Percentiles rank a stretch among this genome's conserved stretches.
Evolutionary conservation across 2,113 vertebrate species (phyloP).

Genomic region (Macrotus californicus): DNA sequence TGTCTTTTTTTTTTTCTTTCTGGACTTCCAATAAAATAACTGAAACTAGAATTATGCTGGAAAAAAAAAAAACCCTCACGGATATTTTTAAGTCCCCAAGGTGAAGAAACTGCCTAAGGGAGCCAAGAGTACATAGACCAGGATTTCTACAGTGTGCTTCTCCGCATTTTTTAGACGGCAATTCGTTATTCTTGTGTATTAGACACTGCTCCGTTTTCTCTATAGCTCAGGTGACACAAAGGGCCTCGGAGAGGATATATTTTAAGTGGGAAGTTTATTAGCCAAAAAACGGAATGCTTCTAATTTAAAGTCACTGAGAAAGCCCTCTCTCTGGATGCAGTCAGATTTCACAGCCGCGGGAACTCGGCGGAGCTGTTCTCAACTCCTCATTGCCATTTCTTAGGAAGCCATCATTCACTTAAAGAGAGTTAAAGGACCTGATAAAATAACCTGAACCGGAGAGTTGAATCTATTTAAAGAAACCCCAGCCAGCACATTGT

Average conservation of each 20-base stretch:
- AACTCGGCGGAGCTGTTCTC: neutral
- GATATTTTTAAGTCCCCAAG: conserved; percentile 58
- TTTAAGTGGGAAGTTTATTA: conserved; percentile 58
- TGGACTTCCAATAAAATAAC: conserved; percentile 41
- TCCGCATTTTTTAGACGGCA: conserved; percentile 37
- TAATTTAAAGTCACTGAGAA: conserved; percentile 45
- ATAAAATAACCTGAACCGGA: neutral
- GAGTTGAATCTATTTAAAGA: neutral
- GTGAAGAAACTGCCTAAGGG: conserved; percentile 48
- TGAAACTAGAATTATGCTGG: conserved; percentile 31
- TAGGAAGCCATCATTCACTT: neutral
- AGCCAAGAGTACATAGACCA: neutral
- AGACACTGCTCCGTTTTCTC: conserved; percentile 57
- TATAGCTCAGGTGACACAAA: conserved; percentile 24
- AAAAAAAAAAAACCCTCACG: neutral
- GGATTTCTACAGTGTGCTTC: conserved; percentile 19
- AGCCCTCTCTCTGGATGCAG: neutral
- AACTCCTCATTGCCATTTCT: neutral
- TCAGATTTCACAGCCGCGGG: neutral
- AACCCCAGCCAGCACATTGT: neutral
- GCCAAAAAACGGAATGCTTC: neutral
- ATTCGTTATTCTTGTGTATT: conserved; percentile 61
- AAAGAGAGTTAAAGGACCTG: neutral
- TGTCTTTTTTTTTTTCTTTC: neutral
- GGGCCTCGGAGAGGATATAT: neutral